A percentile compares a stretch with the other conserved stretches of the same genome.
Conservation (phyloP, 2,113 vertebrate species). For the Ictalurus punctatus region DNA sequence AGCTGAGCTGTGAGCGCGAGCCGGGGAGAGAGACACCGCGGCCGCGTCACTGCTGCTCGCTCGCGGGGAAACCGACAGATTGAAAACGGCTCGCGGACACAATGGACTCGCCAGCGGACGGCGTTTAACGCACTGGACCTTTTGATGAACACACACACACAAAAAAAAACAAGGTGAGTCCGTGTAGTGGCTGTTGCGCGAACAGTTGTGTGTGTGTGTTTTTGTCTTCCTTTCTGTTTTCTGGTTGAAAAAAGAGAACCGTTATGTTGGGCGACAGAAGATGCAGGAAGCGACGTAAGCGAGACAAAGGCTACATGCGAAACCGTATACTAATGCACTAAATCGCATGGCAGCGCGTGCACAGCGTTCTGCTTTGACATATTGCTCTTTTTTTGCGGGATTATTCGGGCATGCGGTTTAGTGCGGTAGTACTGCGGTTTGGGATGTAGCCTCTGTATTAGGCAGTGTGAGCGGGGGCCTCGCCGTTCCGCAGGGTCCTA, state of each 20-base stretch:
- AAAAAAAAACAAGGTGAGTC: slow-evolving; percentile 44
- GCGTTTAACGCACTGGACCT: slow-evolving; percentile 35
- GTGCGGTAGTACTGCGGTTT: slow-evolving; percentile 24
- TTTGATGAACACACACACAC: slow-evolving; percentile 44
- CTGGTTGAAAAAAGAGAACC: slow-evolving; percentile 31
- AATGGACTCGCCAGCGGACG: slow-evolving; percentile 49
- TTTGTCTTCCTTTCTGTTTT: slow-evolving; percentile 11
- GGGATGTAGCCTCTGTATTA: slow-evolving; percentile 16
- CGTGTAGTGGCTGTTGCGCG: no score
- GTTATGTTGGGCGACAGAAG: slow-evolving; percentile 46
- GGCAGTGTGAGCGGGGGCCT: slow-evolving; percentile 48
- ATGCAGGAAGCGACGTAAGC: slow-evolving; percentile 59
- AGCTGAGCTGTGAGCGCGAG: slow-evolving; percentile 8
- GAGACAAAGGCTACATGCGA: slow-evolving; percentile 43
- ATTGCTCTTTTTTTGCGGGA: neutral
- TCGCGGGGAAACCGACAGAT: slow-evolving; percentile 63
- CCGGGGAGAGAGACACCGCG: slow-evolving; percentile 43
- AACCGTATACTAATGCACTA: neutral
- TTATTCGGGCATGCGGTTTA: neutral
- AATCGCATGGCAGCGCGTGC: slow-evolving; percentile 6
- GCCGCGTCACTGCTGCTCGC: slow-evolving; percentile 52
- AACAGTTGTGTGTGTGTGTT: neutral
- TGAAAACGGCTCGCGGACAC: slow-evolving; percentile 58
- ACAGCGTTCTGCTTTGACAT: neutral
- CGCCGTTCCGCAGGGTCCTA: slow-evolving; percentile 53